Evolutionary conservation across 1,140 invertebrate genomes (phyloP).

Genomic region (Argopecten irradians): DNA sequence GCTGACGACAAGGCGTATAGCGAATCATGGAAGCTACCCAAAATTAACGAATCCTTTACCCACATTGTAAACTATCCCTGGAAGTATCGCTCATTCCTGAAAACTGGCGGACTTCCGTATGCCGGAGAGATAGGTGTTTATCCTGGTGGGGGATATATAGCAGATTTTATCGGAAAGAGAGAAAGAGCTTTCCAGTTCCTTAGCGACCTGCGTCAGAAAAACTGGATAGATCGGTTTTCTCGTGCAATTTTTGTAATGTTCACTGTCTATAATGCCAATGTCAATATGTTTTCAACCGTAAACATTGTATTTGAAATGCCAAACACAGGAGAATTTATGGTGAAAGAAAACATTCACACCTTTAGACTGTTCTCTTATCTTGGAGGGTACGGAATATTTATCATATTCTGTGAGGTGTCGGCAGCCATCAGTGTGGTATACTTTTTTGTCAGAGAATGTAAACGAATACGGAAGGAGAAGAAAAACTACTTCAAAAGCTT

Average conservation of each 20-base stretch:
- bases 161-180: constrained; percentile 74
- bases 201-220: constrained; percentile 64
- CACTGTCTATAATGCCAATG: constrained; percentile 78
- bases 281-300: constrained; percentile 69
- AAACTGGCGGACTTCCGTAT: constrained; percentile 70
- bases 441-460: constrained; percentile 59
- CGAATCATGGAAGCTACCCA: constrained; percentile 55
- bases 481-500: constrained; percentile 74
- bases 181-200: constrained; percentile 68
- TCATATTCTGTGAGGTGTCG: constrained; percentile 68
- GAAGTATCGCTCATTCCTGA: constrained; percentile 55
- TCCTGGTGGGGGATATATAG: constrained; percentile 78
- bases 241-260: constrained; percentile 79
- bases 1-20: constrained; percentile 58
- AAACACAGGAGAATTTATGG: constrained; percentile 54
- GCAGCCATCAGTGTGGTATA: constrained; percentile 68
- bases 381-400: constrained; percentile 71
- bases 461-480: constrained; percentile 53
- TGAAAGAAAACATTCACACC: constrained; percentile 53
- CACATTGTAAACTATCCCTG: constrained; percentile 57
- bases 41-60: not conserved
- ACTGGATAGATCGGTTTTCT: constrained; percentile 79
- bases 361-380: constrained; percentile 69
- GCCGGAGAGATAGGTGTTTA: constrained; percentile 76
- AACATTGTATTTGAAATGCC: constrained; percentile 65